Evolutionary conservation across 2,797 vertebrate genomes (phyloP).

Genomic region (Furcifer pardalis): DNA sequence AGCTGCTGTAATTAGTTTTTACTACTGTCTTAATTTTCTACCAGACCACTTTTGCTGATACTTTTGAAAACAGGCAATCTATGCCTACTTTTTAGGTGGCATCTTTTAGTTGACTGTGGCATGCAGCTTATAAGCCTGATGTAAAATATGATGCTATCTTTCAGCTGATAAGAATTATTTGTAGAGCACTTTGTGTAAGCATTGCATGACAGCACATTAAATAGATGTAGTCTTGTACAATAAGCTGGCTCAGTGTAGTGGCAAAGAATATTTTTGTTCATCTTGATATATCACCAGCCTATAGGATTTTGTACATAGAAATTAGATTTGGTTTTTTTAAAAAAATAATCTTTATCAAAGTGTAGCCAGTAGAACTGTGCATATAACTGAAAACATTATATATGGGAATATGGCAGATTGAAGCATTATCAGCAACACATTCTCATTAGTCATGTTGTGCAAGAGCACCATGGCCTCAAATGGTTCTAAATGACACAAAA

Average conservation of each 20-base stretch:
- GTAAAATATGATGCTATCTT: not conserved
- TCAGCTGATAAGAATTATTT: not conserved
- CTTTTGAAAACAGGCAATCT: not conserved
- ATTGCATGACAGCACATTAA: slow-evolving; percentile 46
- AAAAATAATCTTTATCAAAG: slow-evolving; percentile 57
- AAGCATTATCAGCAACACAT: slow-evolving; percentile 60
- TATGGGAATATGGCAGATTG: slow-evolving; percentile 60
- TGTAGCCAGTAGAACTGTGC: slow-evolving; percentile 54
- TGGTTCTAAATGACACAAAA: slow-evolving; percentile 52
- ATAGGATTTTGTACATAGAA: slow-evolving; percentile 54
- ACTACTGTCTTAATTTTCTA: too few relatives aligned
- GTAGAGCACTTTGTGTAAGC: slow-evolving; percentile 15
- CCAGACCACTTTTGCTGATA: not conserved
- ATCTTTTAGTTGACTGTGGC: not conserved
- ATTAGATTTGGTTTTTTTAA: slow-evolving; percentile 52
- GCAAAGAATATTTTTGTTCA: slow-evolving; percentile 53
- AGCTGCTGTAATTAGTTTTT: not conserved
- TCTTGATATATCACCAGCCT: slow-evolving; percentile 45
- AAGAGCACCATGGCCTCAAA: slow-evolving; percentile 58
- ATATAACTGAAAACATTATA: slow-evolving; percentile 58
- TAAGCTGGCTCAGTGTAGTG: slow-evolving; percentile 46
- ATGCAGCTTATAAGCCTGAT: not conserved
- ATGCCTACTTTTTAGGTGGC: not conserved
- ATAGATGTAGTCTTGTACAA: slow-evolving; percentile 33
- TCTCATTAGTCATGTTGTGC: slow-evolving; percentile 67